Evolutionary conservation across 2,797 vertebrate species (phyloP), one percentile per base, ranked within the genome.

Genomic region (Hafferia zeledoni): DNA sequence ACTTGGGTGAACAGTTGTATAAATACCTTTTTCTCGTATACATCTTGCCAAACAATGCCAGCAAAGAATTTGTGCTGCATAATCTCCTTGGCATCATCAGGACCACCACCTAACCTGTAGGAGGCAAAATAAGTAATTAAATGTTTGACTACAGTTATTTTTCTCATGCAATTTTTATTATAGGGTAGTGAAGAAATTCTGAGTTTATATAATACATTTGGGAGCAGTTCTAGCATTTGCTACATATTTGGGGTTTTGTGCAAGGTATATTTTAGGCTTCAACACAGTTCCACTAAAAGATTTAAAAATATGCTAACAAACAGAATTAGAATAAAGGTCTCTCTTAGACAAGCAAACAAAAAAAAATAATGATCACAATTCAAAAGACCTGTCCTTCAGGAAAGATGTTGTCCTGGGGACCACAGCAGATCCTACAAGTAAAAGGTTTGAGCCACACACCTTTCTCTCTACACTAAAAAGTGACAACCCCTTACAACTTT

Each of bases 31-130:
- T 99, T 99, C 96, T 99, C 99, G 4, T 99, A 99, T 87, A 99
- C 99, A 19, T 99, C 99, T 97, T 99, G 98, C 99, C 99, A 99
- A 97, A 98, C 98, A 47, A 99, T 99, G 96, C 98, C 98, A 89
- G 98, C 98, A 37, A 99, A 99, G 97, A 99, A 99, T 94, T 99
- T 99, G 98, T 99, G 99, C 97, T 98, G 99, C 99, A 99, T 99
- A 95, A 99, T 99, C 97, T 99, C 99, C 98, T 99, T 99, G 67
- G 99, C 99, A 16, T 99, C 99, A 69, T 99, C 99, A 3, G 98
- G 97, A 69, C 99, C 99, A 1, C 99, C 99, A 11, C 99, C 99
- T 97, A 99, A 99, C 98, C 99, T 99, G 97, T 41, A 87, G 70
- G 83, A 69, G 68, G 60, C 37, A 95, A 96, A 92, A 39, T 7